Conservation (phyloP, 2,888 invertebrate genomes). For the Oscheius onirici region DNA sequence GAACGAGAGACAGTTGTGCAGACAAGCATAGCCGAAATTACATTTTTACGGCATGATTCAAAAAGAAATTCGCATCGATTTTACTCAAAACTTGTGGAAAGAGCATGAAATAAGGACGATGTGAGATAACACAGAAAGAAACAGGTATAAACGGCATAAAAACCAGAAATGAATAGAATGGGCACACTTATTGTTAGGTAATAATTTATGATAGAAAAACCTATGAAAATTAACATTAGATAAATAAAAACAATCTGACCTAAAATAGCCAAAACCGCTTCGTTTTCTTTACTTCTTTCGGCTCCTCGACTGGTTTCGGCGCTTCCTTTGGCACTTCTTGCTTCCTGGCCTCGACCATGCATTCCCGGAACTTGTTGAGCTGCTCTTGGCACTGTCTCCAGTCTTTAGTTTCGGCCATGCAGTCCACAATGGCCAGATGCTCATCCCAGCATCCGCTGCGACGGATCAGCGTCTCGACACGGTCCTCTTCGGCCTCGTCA, state of each 20-base stretch:
- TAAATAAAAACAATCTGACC: neutral
- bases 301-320: neutral
- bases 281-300: neutral
- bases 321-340: too few species aligned
- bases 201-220: neutral
- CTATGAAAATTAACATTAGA: neutral
- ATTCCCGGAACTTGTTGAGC: slow-evolving; percentile 31
- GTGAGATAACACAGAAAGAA: too few species aligned
- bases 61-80: too few species aligned
- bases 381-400: slow-evolving; percentile 66
- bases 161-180: too few species aligned
- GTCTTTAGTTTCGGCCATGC: slow-evolving; percentile 64
- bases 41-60: too few species aligned
- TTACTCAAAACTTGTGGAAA: too few species aligned
- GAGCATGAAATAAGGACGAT: neutral
- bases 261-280: neutral
- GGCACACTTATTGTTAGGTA: neutral
- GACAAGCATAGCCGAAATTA: too few species aligned
- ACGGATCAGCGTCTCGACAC: slow-evolving; percentile 61
- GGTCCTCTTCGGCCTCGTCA: slow-evolving; percentile 58
- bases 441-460: slow-evolving; percentile 64
- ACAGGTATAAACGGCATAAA: neutral
- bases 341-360: neutral
- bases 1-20: too few species aligned
- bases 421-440: slow-evolving; percentile 61